Evolutionary conservation across 2,113 vertebrate species (phyloP).

Genomic region (Corythaeola cristata): DNA sequence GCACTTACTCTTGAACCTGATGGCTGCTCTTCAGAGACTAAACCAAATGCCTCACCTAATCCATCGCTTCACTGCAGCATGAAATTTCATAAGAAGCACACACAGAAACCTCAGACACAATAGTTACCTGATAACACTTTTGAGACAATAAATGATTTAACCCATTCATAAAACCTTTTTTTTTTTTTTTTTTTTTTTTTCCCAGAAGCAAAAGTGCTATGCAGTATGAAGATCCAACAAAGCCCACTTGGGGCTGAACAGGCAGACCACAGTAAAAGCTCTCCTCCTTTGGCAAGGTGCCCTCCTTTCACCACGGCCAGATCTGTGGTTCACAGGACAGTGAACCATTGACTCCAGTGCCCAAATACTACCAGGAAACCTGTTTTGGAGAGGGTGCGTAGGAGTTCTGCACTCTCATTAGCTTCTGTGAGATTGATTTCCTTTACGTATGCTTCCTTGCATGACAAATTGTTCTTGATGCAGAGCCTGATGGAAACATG

Average conservation of each 20-base stretch:
- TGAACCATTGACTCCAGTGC: neutral
- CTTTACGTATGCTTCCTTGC: slow-evolving; percentile 56
- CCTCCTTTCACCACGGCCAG: neutral
- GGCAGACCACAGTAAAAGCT: neutral
- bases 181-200: neutral
- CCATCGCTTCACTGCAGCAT: neutral
- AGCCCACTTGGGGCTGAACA: fast-evolving
- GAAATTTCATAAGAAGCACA: neutral
- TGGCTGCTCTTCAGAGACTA: neutral
- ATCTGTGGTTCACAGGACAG: neutral
- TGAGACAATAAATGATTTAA: neutral
- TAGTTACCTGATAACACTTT: neutral
- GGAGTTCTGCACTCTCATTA: neutral
- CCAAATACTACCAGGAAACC: neutral
- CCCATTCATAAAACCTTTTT: neutral
- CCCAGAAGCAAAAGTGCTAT: neutral
- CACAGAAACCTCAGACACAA: neutral
- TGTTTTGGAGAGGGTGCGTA: neutral
- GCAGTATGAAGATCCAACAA: neutral
- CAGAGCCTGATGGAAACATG: slow-evolving; percentile 57
- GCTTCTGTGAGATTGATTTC: slow-evolving; percentile 61
- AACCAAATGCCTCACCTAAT: neutral
- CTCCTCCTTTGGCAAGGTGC: neutral
- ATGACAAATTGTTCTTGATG: slow-evolving; percentile 52
- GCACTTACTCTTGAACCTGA: neutral